phyloP scores from a whole-genome alignment of 1,140 invertebrate genomes.

The Drosophila triauraria region DNA sequence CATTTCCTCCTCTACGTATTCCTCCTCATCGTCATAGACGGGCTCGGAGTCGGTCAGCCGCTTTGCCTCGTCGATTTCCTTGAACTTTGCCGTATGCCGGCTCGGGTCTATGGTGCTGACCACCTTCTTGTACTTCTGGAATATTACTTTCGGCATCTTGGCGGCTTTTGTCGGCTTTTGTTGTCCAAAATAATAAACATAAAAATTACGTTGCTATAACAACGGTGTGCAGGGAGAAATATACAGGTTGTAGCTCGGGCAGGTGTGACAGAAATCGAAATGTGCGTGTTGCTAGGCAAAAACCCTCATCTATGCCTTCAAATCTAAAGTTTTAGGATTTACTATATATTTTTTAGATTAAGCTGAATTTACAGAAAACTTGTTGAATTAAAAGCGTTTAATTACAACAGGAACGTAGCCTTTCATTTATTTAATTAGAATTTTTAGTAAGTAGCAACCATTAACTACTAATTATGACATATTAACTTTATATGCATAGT shows the following conservation, averaged over 20 bases:
- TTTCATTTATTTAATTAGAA: too few relatives aligned
- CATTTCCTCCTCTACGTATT: constrained; percentile 44
- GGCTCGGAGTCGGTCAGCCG: background rate
- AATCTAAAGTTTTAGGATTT: too few relatives aligned
- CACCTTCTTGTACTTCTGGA: constrained; percentile 55
- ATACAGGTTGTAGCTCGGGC: constrained; percentile 4
- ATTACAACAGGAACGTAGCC: too few relatives aligned
- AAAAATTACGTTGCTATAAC: constrained; percentile 48
- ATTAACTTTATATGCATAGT: background rate
- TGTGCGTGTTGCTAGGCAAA: background rate
- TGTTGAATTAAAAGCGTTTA: too few relatives aligned
- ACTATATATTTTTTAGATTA: too few relatives aligned
- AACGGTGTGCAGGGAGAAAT: constrained; percentile 30
- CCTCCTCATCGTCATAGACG: constrained; percentile 20
- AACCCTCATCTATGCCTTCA: background rate
- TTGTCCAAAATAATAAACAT: constrained; percentile 50
- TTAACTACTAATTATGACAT: background rate
- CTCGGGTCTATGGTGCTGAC: constrained; percentile 25
- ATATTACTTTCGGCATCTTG: constrained; percentile 57
- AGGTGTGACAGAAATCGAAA: constrained; percentile 32
- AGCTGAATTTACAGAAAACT: too few relatives aligned
- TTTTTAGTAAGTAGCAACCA: too few relatives aligned
- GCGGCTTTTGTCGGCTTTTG: constrained; percentile 31
- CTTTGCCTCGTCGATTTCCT: constrained; percentile 52
- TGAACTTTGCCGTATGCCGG: constrained; percentile 44